Conservation (phyloP, 2,797 vertebrate genomes). For the Lacerta agilis region DNA sequence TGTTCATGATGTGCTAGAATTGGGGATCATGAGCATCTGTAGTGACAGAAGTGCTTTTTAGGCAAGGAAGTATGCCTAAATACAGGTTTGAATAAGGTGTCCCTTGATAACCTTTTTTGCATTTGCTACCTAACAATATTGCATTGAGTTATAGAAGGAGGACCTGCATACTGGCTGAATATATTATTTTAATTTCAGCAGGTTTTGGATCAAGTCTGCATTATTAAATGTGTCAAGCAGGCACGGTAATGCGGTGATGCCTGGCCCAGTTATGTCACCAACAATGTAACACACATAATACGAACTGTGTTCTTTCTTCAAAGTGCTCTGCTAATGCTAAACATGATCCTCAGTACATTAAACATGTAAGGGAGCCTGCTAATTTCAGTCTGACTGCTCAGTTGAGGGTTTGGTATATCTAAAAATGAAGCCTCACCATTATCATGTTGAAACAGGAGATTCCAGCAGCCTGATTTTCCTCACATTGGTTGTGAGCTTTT, state of each 20-base stretch:
- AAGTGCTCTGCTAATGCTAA: neutral
- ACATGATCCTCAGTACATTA: neutral
- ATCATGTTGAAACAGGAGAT: neutral
- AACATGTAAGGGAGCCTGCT: neutral
- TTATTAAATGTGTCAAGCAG: slow-evolving; percentile 15
- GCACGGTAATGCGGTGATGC: neutral
- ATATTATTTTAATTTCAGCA: neutral
- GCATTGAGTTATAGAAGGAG: neutral
- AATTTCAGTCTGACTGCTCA: neutral
- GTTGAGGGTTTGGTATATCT: neutral
- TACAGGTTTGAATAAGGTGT: neutral
- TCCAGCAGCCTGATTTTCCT: neutral
- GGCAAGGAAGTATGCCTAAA: neutral
- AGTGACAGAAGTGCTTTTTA: neutral
- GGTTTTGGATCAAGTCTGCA: neutral
- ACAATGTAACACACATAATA: neutral
- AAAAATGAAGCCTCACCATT: neutral
- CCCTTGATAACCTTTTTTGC: neutral
- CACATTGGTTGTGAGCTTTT: neutral
- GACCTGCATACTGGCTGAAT: neutral
- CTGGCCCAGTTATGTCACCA: neutral
- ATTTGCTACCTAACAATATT: neutral
- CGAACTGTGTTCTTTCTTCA: neutral
- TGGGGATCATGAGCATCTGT: neutral
- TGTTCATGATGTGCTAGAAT: neutral